Evolutionary conservation across 2,113 vertebrate species (phyloP).

Genomic region (Dissostichus mawsoni): DNA sequence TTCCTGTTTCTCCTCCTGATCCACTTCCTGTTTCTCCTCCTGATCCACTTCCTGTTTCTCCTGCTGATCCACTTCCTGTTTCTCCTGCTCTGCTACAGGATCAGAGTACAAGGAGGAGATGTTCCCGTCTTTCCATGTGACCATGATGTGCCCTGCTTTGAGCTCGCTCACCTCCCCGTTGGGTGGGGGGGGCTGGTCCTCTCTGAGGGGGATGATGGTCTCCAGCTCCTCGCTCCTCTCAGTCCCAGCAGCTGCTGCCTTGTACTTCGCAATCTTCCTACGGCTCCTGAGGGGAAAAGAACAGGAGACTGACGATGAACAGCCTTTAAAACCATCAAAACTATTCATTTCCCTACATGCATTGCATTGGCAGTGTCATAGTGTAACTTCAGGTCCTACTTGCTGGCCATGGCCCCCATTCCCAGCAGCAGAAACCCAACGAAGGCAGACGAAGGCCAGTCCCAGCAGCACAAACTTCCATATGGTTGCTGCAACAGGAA

Average conservation of each 20-base stretch:
- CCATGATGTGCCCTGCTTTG: slow-evolving; percentile 68
- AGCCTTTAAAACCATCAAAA: neutral
- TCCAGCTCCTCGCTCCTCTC: slow-evolving; percentile 51
- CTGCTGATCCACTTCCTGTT: slow-evolving; percentile 18
- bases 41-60: neutral
- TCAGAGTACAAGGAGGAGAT: slow-evolving; percentile 75
- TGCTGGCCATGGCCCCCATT: slow-evolving; percentile 85
- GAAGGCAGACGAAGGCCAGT: slow-evolving; percentile 75
- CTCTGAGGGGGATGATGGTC: slow-evolving; percentile 38
- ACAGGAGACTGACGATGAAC: neutral
- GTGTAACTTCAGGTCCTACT: slow-evolving; percentile 78
- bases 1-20: no score
- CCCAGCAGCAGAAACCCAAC: slow-evolving; percentile 86
- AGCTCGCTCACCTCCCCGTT: slow-evolving; percentile 42
- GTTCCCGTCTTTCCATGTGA: slow-evolving; percentile 86
- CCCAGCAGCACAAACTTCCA: slow-evolving; percentile 89
- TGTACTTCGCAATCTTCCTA: slow-evolving; percentile 74
- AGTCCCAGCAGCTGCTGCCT: slow-evolving; percentile 40
- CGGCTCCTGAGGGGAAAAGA: slow-evolving; percentile 79
- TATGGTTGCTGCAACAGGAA: slow-evolving; percentile 76
- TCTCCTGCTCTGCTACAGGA: slow-evolving; percentile 49
- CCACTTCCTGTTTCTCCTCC: no score
- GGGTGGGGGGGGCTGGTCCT: neutral
- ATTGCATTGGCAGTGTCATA: neutral
- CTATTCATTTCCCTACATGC: neutral